These are phyloP conservation scores for Petromus typicus DNA, from an alignment of 2,113 vertebrate species.

Conservation along the genomic window DNA sequence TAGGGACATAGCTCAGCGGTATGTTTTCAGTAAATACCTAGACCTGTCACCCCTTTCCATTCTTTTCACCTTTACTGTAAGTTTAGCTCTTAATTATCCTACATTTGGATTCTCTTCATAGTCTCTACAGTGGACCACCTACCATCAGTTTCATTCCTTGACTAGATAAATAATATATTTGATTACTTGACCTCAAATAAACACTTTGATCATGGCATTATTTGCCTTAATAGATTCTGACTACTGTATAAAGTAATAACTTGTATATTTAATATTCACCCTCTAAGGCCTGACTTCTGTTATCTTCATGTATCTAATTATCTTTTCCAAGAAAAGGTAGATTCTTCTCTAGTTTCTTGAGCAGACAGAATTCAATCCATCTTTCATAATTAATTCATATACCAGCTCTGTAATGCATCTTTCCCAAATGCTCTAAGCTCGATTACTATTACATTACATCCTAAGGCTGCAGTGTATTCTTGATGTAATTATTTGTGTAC, in stretches of 20 bases:
- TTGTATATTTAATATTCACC: constrained; percentile 27
- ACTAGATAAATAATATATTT: background rate
- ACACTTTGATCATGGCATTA: background rate
- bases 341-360: background rate
- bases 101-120: background rate
- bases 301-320: background rate
- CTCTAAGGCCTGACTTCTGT: background rate
- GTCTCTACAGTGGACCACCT: background rate
- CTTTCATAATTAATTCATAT: constrained; percentile 21
- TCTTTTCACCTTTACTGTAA: background rate
- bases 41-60: background rate
- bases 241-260: background rate
- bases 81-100: background rate
- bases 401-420: background rate
- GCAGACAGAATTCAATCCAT: background rate
- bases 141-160: background rate
- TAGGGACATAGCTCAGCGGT: too few relatives aligned
- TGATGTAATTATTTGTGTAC: background rate
- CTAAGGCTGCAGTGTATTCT: too few relatives aligned
- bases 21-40: background rate
- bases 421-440: background rate
- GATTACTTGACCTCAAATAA: constrained; percentile 9
- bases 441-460: background rate
- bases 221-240: background rate
- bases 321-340: background rate